Base-by-base conservation (phyloP, 2,113 vertebrate genomes). In the Aix galericulata region DNA sequence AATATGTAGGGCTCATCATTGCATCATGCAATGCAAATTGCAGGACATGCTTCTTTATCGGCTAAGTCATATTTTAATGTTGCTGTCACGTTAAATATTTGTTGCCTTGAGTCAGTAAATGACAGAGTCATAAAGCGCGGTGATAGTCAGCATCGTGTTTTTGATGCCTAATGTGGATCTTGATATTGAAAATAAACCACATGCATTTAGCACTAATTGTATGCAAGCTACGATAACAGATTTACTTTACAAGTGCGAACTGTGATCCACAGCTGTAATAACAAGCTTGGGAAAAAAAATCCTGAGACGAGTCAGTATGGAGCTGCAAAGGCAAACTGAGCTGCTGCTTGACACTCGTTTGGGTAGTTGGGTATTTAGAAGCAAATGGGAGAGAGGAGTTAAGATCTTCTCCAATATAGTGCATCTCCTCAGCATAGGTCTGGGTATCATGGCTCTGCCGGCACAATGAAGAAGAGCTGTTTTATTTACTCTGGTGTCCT, bases 11-110 rank as follows among this genome's bases (percentile, higher is more conserved):
- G 66, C 85, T 91, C 55, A 20, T 91, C n/a, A 1, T 13, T 62
- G 68, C 85, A 38, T 82, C 82, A 17, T 6, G 34, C 77, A 71
- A 77, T 91, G 88, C 93, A 93, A 89, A 96, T 89, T 50, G 72
- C 68, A 78, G 89, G 92, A 89, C 87, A 31, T 11, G 63, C 83
- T 72, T 94, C 94, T 81, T 89, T 79, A 92, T 87, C 53, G 29
- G 68, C 73, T 55, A 23, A 89, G 89, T 73, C 59, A 66, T 91
- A 59, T 94, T 96, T 96, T 95, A 96, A 88, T 94, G 94, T 73
- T 58, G 32, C 95, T 97, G 97, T 97, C 97, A 94, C 92, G 73
- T 97, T 89, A 94, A 97, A 97, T 97, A 94, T 96, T 85, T 96
- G 95, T 94, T 96, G 84, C 91, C 84, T 86, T 29, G 34, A 91